These are phyloP conservation scores for Xylocopa sonorina DNA, from an alignment of 1,140 invertebrate genomes.

Conservation along the genomic window DNA sequence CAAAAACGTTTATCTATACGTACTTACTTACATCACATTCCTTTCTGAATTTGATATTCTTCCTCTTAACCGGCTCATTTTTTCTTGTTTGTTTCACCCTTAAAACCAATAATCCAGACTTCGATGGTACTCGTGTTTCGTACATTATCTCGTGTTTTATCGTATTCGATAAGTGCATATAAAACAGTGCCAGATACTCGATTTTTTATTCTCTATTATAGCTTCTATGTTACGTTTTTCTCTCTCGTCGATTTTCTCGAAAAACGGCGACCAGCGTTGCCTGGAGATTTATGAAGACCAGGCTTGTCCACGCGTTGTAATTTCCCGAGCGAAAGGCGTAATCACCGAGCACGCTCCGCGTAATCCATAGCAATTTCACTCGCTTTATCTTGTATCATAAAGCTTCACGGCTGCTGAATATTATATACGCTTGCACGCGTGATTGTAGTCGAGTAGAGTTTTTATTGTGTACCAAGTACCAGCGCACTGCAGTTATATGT, in stretches of 20 bases:
- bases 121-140: too few relatives aligned
- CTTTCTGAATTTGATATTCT: too few relatives aligned
- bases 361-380: conserved; percentile 8
- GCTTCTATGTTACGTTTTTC: background rate
- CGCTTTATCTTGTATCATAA: background rate
- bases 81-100: too few relatives aligned
- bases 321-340: background rate
- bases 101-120: too few relatives aligned
- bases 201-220: too few relatives aligned
- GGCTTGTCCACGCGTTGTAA: background rate
- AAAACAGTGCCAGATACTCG: too few relatives aligned
- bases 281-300: background rate
- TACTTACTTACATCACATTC: too few relatives aligned
- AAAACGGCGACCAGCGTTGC: background rate
- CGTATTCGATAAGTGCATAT: too few relatives aligned
- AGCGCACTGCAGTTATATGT: too few relatives aligned
- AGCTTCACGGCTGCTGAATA: background rate
- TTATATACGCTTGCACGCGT: background rate
- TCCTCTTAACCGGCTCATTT: too few relatives aligned
- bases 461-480: background rate
- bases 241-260: background rate
- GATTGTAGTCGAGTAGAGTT: background rate
- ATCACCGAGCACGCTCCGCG: background rate
- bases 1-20: background rate
- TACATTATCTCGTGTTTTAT: too few relatives aligned